Percentiles rank a stretch among this genome's conserved stretches.
phyloP scores from a whole-genome alignment of 2,113 vertebrate genomes.

The Globicephala melas region DNA sequence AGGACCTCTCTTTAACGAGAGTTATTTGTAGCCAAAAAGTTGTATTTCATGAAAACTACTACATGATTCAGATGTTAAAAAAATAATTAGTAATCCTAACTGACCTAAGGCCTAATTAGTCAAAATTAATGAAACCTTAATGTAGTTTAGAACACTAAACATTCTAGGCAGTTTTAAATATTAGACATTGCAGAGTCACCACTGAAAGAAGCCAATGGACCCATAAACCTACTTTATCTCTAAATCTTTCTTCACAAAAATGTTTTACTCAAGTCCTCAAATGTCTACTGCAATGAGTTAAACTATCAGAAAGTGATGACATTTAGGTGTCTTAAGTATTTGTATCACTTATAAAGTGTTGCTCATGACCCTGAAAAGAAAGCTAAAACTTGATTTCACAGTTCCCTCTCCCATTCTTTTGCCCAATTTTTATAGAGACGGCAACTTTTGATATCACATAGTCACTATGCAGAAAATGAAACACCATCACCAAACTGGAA shows the following conservation, averaged over 20 bases:
- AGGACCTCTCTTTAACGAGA: not conserved
- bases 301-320: not conserved
- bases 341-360: not conserved
- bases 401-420: not conserved
- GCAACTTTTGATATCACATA: not conserved
- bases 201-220: not conserved
- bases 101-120: conserved; percentile 19
- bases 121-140: conserved; percentile 27
- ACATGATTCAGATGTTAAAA: not conserved
- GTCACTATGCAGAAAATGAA: not conserved
- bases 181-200: not conserved
- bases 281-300: not conserved
- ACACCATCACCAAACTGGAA: not conserved
- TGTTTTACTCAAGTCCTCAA: not conserved
- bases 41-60: not conserved
- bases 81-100: not conserved
- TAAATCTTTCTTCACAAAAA: conserved; percentile 12
- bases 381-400: not conserved
- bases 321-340: not conserved
- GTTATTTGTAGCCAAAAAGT: not conserved
- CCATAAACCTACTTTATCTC: not conserved
- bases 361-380: not conserved
- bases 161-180: conserved; percentile 7
- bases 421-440: not conserved
- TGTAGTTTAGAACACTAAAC: not conserved